Evolutionary conservation across 2,113 vertebrate species (phyloP), one percentile per base, ranked within the genome.

Genomic region (Mastomys coucha): DNA sequence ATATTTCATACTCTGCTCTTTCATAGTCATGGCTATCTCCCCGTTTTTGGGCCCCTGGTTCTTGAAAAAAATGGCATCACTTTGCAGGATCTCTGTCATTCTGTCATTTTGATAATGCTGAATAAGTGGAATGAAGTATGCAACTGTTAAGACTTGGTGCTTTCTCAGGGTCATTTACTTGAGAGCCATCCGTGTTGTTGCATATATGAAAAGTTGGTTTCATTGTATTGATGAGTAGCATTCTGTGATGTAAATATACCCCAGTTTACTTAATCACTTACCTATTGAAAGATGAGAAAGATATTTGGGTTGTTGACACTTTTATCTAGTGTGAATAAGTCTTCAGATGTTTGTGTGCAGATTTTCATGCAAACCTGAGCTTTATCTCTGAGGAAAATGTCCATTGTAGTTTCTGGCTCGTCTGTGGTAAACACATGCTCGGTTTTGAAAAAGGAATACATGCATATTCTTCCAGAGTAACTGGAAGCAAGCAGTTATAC

Each of bases 301-400:
- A 36, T 11, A 72, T 67, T 73, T 65, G n/a, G 39, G 2, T 93
- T 94, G 4, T 90, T 94, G 91, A 17, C 39, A 94, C 42, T 82
- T 94, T 95, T 39, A 7, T 53, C 51, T 65, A 39, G 76, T 84
- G 45, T 9, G 72, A 92, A 45, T 72, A 45, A 45, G 14, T 19
- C 81, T 45, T 24, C 82, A 91, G 81, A 76, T 11, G n/a, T 76
- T 82, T 72, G 53, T 90, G 13, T 56, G 1, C 56, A 88, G 36
- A 36, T 84, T 89, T 95, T 56, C 60, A 28, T 92, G 6, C 88
- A 70, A 94, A 70, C 69, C 49, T 56, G 19, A 65, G 77, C 88
- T 93, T 53, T 89, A 63, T 85, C 95, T 95, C 65, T 90, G 72
- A 63, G 75, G 31, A 70, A 58, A 92, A 73, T 75, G 39, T 1